These are phyloP conservation scores for Coptotermes formosanus DNA, from an alignment of 1,140 invertebrate genomes.

Conservation along the genomic window DNA sequence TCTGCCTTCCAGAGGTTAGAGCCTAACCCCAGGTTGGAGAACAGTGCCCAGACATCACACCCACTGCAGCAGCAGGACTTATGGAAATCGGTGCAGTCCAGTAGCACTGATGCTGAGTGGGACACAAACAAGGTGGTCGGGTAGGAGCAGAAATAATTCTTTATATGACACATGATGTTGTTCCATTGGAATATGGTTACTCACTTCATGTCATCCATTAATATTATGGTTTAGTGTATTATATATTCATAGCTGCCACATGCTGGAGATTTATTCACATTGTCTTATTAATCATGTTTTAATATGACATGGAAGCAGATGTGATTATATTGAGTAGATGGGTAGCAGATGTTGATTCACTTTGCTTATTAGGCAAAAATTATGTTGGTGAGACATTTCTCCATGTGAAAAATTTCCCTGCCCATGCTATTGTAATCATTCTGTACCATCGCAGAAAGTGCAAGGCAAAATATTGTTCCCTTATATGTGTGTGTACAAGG, in stretches of 20 bases:
- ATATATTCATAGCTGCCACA: not conserved
- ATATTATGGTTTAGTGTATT: not conserved
- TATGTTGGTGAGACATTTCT: too few relatives aligned
- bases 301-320: too few relatives aligned
- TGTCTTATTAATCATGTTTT: too few relatives aligned
- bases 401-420: too few relatives aligned
- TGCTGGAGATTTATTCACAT: not conserved
- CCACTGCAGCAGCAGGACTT: constrained; percentile 30
- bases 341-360: too few relatives aligned
- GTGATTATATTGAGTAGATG: too few relatives aligned
- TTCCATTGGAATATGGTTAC: not conserved
- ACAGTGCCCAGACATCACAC: not conserved
- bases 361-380: too few relatives aligned
- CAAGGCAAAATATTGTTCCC: too few relatives aligned
- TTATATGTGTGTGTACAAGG: too few relatives aligned
- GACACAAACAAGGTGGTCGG: constrained; percentile 33
- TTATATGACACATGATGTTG: not conserved
- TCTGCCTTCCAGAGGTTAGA: constrained; percentile 38
- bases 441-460: too few relatives aligned
- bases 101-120: constrained; percentile 29
- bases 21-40: constrained; percentile 3
- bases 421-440: too few relatives aligned
- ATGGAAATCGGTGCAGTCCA: constrained; percentile 24
- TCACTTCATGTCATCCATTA: not conserved
- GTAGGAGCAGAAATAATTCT: constrained; percentile 28